Evolutionary conservation across 1,140 invertebrate genomes (phyloP).

Genomic region (Caenorhabditis inopinata): DNA sequence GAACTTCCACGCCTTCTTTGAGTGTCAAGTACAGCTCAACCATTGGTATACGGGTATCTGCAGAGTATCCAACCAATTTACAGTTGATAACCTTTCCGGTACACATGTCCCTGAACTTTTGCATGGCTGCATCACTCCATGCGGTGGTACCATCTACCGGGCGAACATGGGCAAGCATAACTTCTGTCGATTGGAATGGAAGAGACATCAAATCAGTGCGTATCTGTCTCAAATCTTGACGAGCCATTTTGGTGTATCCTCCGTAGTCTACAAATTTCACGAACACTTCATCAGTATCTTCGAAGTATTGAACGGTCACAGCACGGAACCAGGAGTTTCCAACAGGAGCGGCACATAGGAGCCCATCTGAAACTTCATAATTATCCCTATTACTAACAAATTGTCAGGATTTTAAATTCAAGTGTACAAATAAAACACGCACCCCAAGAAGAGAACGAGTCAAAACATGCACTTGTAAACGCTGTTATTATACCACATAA

Average conservation of each 20-base stretch:
- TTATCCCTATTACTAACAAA: not conserved
- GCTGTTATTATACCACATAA: not conserved
- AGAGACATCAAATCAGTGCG: slow-evolving; percentile 84
- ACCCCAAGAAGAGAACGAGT: too few relatives aligned
- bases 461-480: not conserved
- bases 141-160: slow-evolving; percentile 72
- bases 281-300: slow-evolving; percentile 69
- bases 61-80: slow-evolving; percentile 43
- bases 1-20: not conserved
- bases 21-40: slow-evolving; percentile 40
- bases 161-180: slow-evolving; percentile 82
- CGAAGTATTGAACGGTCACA: slow-evolving; percentile 72
- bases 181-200: slow-evolving; percentile 93
- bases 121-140: slow-evolving; percentile 41
- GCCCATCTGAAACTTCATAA: slow-evolving; percentile 72
- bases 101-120: slow-evolving; percentile 32
- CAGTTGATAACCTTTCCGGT: slow-evolving; percentile 41
- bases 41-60: slow-evolving; percentile 44
- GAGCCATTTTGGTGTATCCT: slow-evolving; percentile 78
- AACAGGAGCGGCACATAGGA: slow-evolving; percentile 82
- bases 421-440: too few relatives aligned
- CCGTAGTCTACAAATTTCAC: slow-evolving; percentile 89
- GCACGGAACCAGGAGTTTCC: slow-evolving; percentile 84
- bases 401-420: too few relatives aligned
- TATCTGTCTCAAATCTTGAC: slow-evolving; percentile 78